Evolutionary conservation across 2,797 vertebrate genomes (phyloP), one percentile per base, ranked within the genome.

Genomic region (Anomalospiza imberbis): DNA sequence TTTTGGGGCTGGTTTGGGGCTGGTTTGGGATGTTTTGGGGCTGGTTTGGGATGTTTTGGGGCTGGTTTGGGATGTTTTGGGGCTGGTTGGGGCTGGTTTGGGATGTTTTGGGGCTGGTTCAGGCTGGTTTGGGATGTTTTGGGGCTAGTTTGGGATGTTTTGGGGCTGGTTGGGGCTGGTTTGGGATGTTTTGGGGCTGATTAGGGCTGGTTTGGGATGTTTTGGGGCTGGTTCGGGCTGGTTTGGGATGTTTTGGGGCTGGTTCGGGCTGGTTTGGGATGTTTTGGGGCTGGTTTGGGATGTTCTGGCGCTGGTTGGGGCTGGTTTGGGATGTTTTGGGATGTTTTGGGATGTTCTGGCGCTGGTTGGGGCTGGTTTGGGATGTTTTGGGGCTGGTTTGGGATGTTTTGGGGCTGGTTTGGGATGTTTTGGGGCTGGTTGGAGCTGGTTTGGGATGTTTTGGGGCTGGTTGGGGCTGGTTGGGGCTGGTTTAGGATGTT

Each of bases 321-420:
- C 16, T 42, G 42, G 16, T 17, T 18, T n/a, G n/a, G n/a, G n/a
- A n/a, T n/a, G n/a, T n/a, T n/a, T n/a, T n/a, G n/a, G n/a, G n/a
- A n/a, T 20, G 53, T 8, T 54, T 57, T 16, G 32, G 18, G 58
- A 12, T 28, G 26, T 1, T 20, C 29, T 10, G 26, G n/a, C n/a
- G n/a, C n/a, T n/a, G n/a, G n/a, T n/a, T n/a, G n/a, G n/a, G 51
- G 76, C 2, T 25, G 12, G 1, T 40, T 28, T 5, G 8, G 36
- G 34, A 11, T 38, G 17, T 8, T 32, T 44, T 4, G 7, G 10
- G 10, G 40, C 0, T 17, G 10, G 57, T 57, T 57, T 7, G 32
- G 54, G 20, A 1, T 55, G 14, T 25, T n/a, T 34, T 25, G 2
- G 22, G 10, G n/a, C 7, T 58, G 55, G 6, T 5, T 62, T 31